Evolutionary conservation across 2,797 vertebrate genomes (phyloP), one percentile per base, ranked within the genome.

Genomic region (Harpagifer antarcticus): DNA sequence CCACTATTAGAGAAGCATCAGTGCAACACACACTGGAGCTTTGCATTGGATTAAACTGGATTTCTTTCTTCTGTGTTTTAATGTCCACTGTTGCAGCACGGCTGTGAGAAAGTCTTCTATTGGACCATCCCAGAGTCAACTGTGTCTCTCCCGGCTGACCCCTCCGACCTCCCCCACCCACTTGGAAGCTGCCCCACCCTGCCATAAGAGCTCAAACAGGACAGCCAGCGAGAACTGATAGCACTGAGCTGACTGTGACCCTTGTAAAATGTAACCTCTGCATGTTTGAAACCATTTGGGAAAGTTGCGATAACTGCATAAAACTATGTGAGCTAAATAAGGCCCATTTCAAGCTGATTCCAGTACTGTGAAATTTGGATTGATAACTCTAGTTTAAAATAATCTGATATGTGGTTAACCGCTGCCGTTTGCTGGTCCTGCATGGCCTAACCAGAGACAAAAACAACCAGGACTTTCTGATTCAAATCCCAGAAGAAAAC

Each of bases 161-260:
- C 93, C 92, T 0, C 93, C 93, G 2, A 53, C 90, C 37, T 91
- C 90, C 11, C 86, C 86, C 0, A 85, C 88, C 1, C 33, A 44
- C 3, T 77, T 80, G 2, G 90, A 93, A 31, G 74, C 80, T 1
- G 90, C 75, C n/a, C 92, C 91, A 2, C 92, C 92, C 53, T 86
- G 82, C 56, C 78, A 85, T 62, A 87, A 84, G 61, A 89, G 78
- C 76, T 92, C 83, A 92, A 78, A 17, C 57, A 42, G 12, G 3
- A 20, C 43, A 67, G 45, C 14, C 55, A 52, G 3, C 17, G 60
- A 23, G 48, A 23, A 55, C n/a, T 72, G 33, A 43, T 33, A 31
- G 3, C 55, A 9, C 17, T 45, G 68, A 82, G 56, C 23, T 70
- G 55, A 63, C 27, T 68, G 27, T 58, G 15, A 83, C 59, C 23